Percentiles rank a stretch among this genome's conserved stretches.
Evolutionary conservation across 1,140 invertebrate species (phyloP).

Genomic region (Zaprionus africanus): DNA sequence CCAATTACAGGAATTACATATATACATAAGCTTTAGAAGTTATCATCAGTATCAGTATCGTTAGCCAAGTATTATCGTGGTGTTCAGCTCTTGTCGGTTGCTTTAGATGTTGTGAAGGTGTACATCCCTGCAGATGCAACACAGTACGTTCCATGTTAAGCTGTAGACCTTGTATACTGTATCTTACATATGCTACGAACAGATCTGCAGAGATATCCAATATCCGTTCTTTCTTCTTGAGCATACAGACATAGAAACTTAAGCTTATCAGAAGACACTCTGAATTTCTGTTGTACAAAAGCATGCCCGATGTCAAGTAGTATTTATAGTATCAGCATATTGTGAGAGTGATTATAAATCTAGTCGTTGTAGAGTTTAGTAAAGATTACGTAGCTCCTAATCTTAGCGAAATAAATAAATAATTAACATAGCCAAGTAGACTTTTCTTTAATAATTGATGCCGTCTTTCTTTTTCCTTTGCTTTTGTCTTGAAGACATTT

Average conservation of each 20-base stretch:
- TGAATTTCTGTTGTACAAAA: background rate
- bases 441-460: constrained; percentile 10
- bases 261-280: background rate
- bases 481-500: constrained; percentile 67
- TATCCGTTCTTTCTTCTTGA: background rate
- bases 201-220: background rate
- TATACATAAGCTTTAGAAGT: constrained; percentile 46
- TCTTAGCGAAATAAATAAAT: constrained; percentile 36
- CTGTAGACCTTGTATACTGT: background rate
- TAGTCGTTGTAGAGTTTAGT: constrained; percentile 68
- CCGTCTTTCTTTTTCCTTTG: constrained; percentile 24
- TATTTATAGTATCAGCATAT: constrained; percentile 64
- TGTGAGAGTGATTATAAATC: constrained; percentile 81
- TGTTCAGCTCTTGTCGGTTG: constrained; percentile 46
- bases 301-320: constrained; percentile 25
- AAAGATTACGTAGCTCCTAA: constrained; percentile 36
- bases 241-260: background rate
- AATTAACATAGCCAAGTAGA: constrained; percentile 20
- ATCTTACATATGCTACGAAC: background rate
- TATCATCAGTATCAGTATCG: constrained; percentile 51
- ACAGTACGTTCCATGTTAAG: background rate
- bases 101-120: constrained; percentile 61
- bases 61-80: constrained; percentile 50
- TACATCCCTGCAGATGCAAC: background rate
- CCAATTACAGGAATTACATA: constrained; percentile 46